Conservation (phyloP, 2,113 vertebrate genomes). For the Prinia subflava region DNA sequence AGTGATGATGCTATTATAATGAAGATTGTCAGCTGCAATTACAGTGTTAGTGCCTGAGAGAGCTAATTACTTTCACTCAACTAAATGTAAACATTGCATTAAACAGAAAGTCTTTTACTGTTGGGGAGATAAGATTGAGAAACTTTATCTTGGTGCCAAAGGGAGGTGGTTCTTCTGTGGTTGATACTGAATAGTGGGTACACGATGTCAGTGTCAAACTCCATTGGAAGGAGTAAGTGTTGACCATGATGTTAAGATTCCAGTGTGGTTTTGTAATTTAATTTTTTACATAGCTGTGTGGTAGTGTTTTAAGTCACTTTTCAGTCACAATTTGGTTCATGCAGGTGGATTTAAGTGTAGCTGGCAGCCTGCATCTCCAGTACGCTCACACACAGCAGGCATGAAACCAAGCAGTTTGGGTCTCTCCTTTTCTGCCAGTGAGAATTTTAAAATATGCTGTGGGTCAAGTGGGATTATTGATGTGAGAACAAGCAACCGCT, state of each 20-base stretch:
- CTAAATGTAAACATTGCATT: neutral
- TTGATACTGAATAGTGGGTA: neutral
- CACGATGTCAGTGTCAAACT: neutral
- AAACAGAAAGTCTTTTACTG: neutral
- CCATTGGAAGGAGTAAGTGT: neutral
- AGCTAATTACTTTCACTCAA: neutral
- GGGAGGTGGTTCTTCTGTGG: neutral
- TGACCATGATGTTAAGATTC: neutral
- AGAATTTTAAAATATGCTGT: neutral
- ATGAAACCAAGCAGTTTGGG: neutral
- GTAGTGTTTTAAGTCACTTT: neutral
- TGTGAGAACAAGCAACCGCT: neutral
- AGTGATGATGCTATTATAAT: neutral
- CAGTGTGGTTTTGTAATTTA: neutral
- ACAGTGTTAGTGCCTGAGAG: neutral
- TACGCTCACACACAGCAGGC: neutral
- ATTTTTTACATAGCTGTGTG: neutral
- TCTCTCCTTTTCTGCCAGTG: neutral
- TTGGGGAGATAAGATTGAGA: neutral
- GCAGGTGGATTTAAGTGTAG: neutral
- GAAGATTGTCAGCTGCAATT: neutral
- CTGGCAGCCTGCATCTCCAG: neutral
- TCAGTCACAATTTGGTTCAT: neutral
- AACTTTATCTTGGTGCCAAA: neutral
- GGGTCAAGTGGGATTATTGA: constrained; percentile 1